phyloP scores from a whole-genome alignment of 2,888 invertebrate genomes.

The Sarcophaga variegata region DNA sequence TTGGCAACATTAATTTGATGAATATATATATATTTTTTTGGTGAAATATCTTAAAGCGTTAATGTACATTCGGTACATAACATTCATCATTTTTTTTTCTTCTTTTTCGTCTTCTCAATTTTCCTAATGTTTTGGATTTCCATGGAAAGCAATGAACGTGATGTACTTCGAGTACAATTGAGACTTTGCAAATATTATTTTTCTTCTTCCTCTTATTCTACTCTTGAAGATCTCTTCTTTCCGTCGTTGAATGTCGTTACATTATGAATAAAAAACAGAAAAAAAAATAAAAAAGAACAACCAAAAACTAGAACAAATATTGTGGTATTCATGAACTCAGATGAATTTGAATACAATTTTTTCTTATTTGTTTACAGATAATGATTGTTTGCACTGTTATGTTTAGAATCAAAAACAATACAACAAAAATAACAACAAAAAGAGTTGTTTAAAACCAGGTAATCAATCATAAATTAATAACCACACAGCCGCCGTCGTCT shows the following conservation, averaged over 20 bases:
- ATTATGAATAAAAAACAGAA: background rate
- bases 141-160: conserved; percentile 1
- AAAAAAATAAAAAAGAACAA: background rate
- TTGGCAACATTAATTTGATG: too few species aligned
- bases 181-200: conserved; percentile 40
- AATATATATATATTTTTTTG: too few species aligned
- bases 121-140: background rate
- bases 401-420: conserved; percentile 25
- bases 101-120: background rate
- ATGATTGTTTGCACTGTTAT: too few species aligned
- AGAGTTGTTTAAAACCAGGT: background rate
- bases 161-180: background rate
- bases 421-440: conserved; percentile 4
- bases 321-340: background rate
- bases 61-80: background rate
- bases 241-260: background rate
- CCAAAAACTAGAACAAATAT: conserved; percentile 22
- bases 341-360: background rate
- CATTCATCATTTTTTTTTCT: background rate
- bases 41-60: background rate
- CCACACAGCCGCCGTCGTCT: background rate
- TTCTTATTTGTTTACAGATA: background rate
- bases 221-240: background rate
- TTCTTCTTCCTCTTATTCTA: background rate
- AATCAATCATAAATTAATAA: conserved; percentile 38